Evolutionary conservation across 1,140 invertebrate genomes (phyloP), one percentile per base, ranked within the genome.

Genomic region (Orchestia grillus): DNA sequence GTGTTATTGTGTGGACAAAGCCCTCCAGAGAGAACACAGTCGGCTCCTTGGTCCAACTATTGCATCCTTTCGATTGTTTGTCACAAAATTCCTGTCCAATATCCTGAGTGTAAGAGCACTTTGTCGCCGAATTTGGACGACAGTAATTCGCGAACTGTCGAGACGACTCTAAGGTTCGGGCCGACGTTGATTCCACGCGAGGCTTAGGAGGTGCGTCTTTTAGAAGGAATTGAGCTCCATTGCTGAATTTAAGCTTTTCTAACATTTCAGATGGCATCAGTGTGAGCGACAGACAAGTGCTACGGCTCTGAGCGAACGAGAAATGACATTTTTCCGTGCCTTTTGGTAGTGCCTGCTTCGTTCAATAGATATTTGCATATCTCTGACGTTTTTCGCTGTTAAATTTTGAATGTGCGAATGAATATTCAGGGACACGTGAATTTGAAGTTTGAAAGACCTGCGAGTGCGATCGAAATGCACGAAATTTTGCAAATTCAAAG

Each of bases 51-150:
- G 62, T 36, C 62, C 62, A 77, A 77, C 62, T 77, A 77, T 77
- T 77, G 62, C 62, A 77, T 77, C 62, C 62, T 77, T 77, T 77
- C 62, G 62, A 77, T 77, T 77, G 62, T 77, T 77, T 77, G 62
- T 77, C 62, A 77, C 62, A 77, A 77, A 77, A 77, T 77, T 77
- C 62, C 11, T 77, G 62, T 77, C 62, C 62, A 77, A 77, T 77
- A 77, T 77, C 62, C 62, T 77, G 62, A 77, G 62, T 77, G 62
- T 77, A 77, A 77, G 62, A 36, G 62, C 62, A 77, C 62, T 77
- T 77, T 77, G 62, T 77, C 62, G 11, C 36, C 62, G 62, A 77
- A 77, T 77, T 77, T 77, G 62, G 62, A 77, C 11, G 62, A 77
- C 62, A 77, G 62, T 77, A 77, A 77, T 77, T 77, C 62, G 62